phyloP scores from a whole-genome alignment of 2,888 invertebrate genomes.

The Dendrolimus pini region DNA sequence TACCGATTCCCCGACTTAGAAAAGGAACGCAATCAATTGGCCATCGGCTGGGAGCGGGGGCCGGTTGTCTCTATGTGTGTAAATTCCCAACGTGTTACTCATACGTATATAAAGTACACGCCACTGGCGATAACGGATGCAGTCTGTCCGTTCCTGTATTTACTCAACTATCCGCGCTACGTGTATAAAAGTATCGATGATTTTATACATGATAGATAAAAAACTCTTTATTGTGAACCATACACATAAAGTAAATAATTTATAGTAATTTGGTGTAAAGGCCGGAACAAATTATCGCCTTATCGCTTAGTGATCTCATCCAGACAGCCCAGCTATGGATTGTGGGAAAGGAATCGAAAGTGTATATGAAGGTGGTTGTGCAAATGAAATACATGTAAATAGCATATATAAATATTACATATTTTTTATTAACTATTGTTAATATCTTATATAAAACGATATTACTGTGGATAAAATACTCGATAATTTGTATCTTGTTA shows the following conservation, averaged over 20 bases:
- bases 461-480: too few species aligned
- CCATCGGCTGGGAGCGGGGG: constrained; percentile 35
- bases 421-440: too few species aligned
- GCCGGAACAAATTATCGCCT: too few species aligned
- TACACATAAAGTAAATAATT: neutral
- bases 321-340: too few species aligned
- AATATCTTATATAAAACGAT: too few species aligned
- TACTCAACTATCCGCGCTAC: constrained; percentile 26
- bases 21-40: constrained; percentile 55
- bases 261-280: too few species aligned
- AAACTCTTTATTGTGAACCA: neutral
- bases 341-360: too few species aligned
- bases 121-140: constrained; percentile 42
- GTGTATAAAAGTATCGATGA: neutral
- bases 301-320: too few species aligned
- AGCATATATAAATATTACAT: too few species aligned
- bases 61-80: constrained; percentile 16
- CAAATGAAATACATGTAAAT: too few species aligned
- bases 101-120: constrained; percentile 10
- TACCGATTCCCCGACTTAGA: constrained; percentile 18
- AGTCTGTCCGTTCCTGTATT: constrained; percentile 37
- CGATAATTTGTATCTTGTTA: too few species aligned
- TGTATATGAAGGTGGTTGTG: too few species aligned
- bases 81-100: constrained; percentile 13
- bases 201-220: neutral